Base-by-base conservation (phyloP, 2,888 invertebrate genomes). In the Scaptodrosophila latifasciaeformis region DNA sequence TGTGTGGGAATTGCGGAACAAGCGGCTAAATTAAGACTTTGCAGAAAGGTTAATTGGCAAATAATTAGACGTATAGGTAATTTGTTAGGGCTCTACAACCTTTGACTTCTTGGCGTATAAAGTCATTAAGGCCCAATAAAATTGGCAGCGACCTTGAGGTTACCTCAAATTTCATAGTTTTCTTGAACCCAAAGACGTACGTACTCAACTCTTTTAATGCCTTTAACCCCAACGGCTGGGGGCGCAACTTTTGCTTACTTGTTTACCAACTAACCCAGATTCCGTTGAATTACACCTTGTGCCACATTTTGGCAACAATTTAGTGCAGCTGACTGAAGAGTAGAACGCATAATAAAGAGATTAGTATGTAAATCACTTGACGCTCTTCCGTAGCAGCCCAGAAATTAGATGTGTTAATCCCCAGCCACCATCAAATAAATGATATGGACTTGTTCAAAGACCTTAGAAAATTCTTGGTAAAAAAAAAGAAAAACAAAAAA, bases 331-430 rank as follows among this genome's bases (percentile, higher is more conserved):
- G 34, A 34, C 34, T 34, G 13, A 34, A 12, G n/a, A 58, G 54
- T 30, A 40, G 2, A 42, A 37, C 30, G 57, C 62, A 62, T 63
- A 55, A 69, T 55, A 66, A 62, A 54, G 54, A 42, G 42, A 62
- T 74, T 50, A 52, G 76, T 59, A 72, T 76, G 72, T 76, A 61
- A 79, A 69, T 66, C 64, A 56, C 48, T 69, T 49, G 40, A 21
- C 21, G 40, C 10, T n/a, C 17, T 21, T 40, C 40, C 47, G 19
- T 19, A 9, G 7, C 17, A 37, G 37, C 24, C 24, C 24, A 24
- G 24, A 24, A 24, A 24, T 24, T 5, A 37, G 17, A 17, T 37
- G 17, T 17, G 37, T 17, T 10, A 37, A 15, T 1, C 24, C 4
- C 24, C 24, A 5, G 7, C 24, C 24, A 24, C 3, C 24, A 7